These are phyloP conservation scores for Falco novaeseelandiae DNA, from an alignment of 2,797 vertebrate species.

Conservation along the genomic window DNA sequence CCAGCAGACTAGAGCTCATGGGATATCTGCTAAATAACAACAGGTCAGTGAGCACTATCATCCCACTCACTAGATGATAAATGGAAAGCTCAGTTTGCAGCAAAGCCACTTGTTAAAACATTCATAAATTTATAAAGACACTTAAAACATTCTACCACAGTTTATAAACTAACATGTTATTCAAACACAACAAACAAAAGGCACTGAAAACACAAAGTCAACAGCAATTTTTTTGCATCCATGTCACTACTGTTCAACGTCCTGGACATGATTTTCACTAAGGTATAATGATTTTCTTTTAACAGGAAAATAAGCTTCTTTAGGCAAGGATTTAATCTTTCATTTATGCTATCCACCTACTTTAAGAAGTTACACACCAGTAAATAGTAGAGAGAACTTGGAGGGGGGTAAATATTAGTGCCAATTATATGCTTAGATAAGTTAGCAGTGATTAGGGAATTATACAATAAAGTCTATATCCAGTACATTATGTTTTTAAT, in stretches of 20 bases:
- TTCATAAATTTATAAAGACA: background rate
- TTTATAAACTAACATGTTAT: background rate
- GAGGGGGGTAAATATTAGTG: background rate
- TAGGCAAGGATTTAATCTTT: background rate
- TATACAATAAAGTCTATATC: slow-evolving; percentile 25
- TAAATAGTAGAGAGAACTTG: background rate
- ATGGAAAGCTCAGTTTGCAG: background rate
- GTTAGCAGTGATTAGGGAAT: slow-evolving; percentile 39
- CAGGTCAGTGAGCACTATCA: background rate
- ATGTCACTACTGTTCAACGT: background rate
- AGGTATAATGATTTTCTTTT: background rate
- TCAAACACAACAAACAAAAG: background rate
- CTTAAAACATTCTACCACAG: background rate
- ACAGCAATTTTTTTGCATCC: background rate
- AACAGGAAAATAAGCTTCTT: slow-evolving; percentile 1
- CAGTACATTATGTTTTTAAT: slow-evolving; percentile 40
- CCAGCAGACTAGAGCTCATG: background rate
- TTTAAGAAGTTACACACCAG: background rate
- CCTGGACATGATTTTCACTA: background rate
- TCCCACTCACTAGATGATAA: background rate
- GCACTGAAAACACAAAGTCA: slow-evolving; percentile 2
- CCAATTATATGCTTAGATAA: slow-evolving; percentile 29
- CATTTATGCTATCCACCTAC: background rate
- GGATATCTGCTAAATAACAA: background rate
- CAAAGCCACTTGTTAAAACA: background rate